Evolutionary conservation across 2,797 vertebrate genomes (phyloP), one percentile per base, ranked within the genome.

Genomic region (Knipowitschia caucasica): DNA sequence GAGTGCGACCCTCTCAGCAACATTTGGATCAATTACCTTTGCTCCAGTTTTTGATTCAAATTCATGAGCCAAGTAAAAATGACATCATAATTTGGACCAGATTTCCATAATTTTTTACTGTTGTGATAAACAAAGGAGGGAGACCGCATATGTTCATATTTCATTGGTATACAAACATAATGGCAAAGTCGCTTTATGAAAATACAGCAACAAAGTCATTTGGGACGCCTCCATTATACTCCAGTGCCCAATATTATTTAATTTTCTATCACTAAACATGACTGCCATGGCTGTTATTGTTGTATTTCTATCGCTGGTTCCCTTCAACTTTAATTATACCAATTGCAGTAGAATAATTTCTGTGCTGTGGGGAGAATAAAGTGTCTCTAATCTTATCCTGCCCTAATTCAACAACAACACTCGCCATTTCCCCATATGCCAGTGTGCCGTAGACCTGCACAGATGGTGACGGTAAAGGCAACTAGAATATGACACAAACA

Each of bases 401-500:
- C 31, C 6, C 20, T 17, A 29, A n/a, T 46, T 46, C 36, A 29
- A 18, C 26, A 47, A 21, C 44, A 29, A 30, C 44, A 46, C 26
- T 29, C 30, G 25, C 25, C 7, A 4, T 7, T 12, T 30, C 15
- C 17, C 44, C 26, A 20, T 47, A 18, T 30, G 45, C 17, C 26
- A 12, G 27, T 6, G 17, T 11, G 17, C 45, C 5, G 17, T 18
- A 31, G 26, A 47, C 27, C 27, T 31, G 45, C 15, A 21, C 45
- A 47, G 45, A 47, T 47, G 45, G 42, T 24, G 42, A 4, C n/a
- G 42, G 27, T 27, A 44, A 44, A 47, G 27, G 45, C 45, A 31
- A 27, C 45, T 21, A 20, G 20, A 30, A 51, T 24, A 20, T 47
- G 34, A 51, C 30, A 31, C 33, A 9, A 35, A 51, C 30, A 51